Base-by-base conservation (phyloP, 1,140 invertebrate species). In the Pygmarrhopalites habei region DNA sequence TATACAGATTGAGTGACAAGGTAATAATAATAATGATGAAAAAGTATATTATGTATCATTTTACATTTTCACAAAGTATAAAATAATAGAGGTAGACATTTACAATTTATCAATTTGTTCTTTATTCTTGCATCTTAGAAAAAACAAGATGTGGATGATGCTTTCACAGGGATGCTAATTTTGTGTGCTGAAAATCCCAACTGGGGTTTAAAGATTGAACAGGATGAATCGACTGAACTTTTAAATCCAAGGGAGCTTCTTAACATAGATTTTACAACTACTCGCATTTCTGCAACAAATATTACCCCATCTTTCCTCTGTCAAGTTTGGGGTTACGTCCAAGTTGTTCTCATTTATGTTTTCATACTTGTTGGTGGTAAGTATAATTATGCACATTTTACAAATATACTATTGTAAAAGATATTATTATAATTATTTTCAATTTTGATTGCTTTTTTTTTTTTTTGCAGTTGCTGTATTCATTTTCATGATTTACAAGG, bases 131-230 rank as follows among this genome's bases (percentile, higher is more conserved):
- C 7, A 15, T 46, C 62, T 12, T 41, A 67, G 59, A 57, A 57
- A 47, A 68, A 64, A 25, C 1, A 21, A 30, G 66, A 57, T 15
- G 62, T 68, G 26, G 62, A 68, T 12, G 43, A 51, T n/a, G 49
- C 41, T n/a, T 68, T 68, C 52, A 26, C 7, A 26, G 58, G 59
- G 14, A 61, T 68, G 44, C 23, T 68, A 19, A 47, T 68, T 46
- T 39, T 68, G 7, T 43, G 44, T 21, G 41, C 51, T 21, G 62
- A 64, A 51, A 68, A 68, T 53, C 66, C 59, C 7, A 55, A 41
- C 15, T 64, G 56, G 44, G 66, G 66, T 51, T 32, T 68, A 21
- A 60, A 23, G 39, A 59, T 67, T 29, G 35, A 46, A n/a, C 25
- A 10, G 30, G 30, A 59, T 17, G 29, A 29, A 10, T 17, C 2